A percentile compares a stretch with the other conserved stretches of the same genome.
Evolutionary conservation across 1,140 invertebrate species (phyloP).

Genomic region (silkworm (Bombyx mori)): ASM3026992v2 NC_085110.1:14608001-14608500

Average conservation of each 20-base stretch:
- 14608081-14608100: too few relatives aligned
- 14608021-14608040: too few relatives aligned
- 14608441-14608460: background rate
- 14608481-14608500: too few relatives aligned
- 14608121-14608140: too few relatives aligned
- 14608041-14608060: too few relatives aligned
- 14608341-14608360: constrained; percentile 11
- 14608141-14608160: background rate
- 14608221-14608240: constrained; percentile 28
- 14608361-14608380: constrained; percentile 32
- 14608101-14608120: too few relatives aligned
- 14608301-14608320: constrained; percentile 17
- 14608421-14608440: constrained; percentile 33
- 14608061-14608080: too few relatives aligned
- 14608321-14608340: constrained; percentile 23
- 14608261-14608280: constrained; percentile 37
- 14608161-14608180: constrained; percentile 52
- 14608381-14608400: constrained; percentile 23
- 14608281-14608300: constrained; percentile 67
- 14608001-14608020: too few relatives aligned
- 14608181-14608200: constrained; percentile 36
- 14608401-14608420: constrained; percentile 29
- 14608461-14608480: too few relatives aligned
- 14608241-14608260: constrained; percentile 18
- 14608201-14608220: constrained; percentile 26